A percentile compares a stretch with the other conserved stretches of the same genome.
These are phyloP conservation scores for Sogatella furcifera DNA, from an alignment of 1,140 invertebrate species.

Conservation along the genomic window DNA sequence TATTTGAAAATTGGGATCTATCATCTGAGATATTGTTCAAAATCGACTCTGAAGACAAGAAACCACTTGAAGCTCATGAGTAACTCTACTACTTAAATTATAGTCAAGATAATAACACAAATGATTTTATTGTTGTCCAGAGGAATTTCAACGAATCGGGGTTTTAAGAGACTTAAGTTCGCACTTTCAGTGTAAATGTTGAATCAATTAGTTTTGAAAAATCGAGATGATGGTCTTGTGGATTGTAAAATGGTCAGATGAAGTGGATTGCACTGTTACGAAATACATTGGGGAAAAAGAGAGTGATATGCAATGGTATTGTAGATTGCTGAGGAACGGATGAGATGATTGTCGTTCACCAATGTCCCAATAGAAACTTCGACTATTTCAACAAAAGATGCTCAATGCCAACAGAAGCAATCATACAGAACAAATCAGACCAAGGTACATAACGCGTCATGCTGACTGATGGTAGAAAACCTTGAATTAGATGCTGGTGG, in stretches of 20 bases:
- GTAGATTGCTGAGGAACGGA: slow-evolving; percentile 68
- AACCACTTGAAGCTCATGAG: not conserved
- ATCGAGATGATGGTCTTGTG: slow-evolving; percentile 48
- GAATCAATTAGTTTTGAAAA: not conserved
- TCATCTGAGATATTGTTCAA: not conserved
- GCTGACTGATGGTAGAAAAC: too few species aligned
- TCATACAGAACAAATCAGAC: too few species aligned
- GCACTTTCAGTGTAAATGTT: not conserved
- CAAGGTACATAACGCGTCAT: too few species aligned
- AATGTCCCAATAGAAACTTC: too few species aligned
- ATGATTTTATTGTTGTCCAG: too few species aligned
- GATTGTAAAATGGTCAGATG: slow-evolving; percentile 76
- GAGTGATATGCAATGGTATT: slow-evolving; percentile 63
- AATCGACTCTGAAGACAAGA: not conserved
- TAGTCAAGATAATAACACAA: too few species aligned
- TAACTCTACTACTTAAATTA: too few species aligned
- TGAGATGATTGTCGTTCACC: slow-evolving; percentile 48
- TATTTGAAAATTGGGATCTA: not conserved
- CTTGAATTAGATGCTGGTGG: too few species aligned
- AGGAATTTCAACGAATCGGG: too few species aligned
- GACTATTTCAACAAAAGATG: too few species aligned
- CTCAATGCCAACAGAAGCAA: too few species aligned
- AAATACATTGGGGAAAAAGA: slow-evolving; percentile 44
- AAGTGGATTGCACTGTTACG: slow-evolving; percentile 60
- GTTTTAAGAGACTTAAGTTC: not conserved